Evolutionary conservation across 2,888 invertebrate species (phyloP), one percentile per base, ranked within the genome.

Genomic region (Xylocampa areola): DNA sequence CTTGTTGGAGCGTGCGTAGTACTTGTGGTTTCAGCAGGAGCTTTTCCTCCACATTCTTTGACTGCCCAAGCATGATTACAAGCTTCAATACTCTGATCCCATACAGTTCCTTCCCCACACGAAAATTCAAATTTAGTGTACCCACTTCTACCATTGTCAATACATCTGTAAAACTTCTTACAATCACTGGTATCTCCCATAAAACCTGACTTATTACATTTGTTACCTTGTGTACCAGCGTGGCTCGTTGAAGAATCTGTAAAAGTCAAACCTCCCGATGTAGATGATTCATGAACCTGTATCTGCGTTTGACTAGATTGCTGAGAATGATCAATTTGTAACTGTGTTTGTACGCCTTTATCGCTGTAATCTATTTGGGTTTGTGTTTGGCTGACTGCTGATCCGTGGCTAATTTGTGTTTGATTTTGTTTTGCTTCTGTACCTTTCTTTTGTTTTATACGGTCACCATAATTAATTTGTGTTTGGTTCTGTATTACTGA

Each of bases 91-190:
- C 81, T 86, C 57, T 92, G 86, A 84, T 96, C 96, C 95, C 95
- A 96, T 14, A 94, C 94, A 2, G 96, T 96, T 39, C 95, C 95
- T 19, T 92, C 91, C 0, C 95, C 94, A 77, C 96, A 96, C 14
- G 87, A 81, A 79, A 95, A 95, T 63, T 94, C 94, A 75, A 94
- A 95, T 74, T 92, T 94, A 0, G 85, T 94, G 55, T 86, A 94
- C 6, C 88, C 86, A 7, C 90, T 90, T 67, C 77, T 88, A 10
- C 91, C 93, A 66, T 92, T 92, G 52, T 90, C 87, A 4, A 96
- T 95, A 82, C 96, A 96, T 69, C 96, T 93, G 76, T 96, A 96
- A 84, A 96, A 97, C 79, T 95, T 96, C 43, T 90, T 94, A 74
- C 96, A 96, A 74, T 96, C 94, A 21, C 87, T 77, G 40, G 47